Base-by-base conservation (phyloP, 2,797 vertebrate genomes). In the Phoxinus dragarum region DNA sequence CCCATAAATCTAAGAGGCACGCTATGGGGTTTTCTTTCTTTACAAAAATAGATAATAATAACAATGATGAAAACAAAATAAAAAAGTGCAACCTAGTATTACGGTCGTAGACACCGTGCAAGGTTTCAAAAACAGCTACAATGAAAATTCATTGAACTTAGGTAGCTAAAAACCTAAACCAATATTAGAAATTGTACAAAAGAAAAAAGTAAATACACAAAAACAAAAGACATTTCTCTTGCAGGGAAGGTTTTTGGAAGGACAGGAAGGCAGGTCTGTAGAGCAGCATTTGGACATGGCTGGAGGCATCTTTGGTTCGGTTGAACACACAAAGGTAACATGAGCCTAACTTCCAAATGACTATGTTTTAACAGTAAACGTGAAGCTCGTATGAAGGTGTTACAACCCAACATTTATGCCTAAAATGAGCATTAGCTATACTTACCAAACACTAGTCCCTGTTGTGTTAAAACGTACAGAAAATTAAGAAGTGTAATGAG, bases 1-100 rank as follows among this genome's bases (percentile, higher is more conserved):
- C 97, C 96, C 97, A 98, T 97, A 97, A 97, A 97, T 98, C 94
- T 97, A 97, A 98, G 97, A 99, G 98, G 98, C 98, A 99, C 98
- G 97, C 97, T 96, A 96, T 96, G 91, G 95, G 97, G 97, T 96
- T 97, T 95, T 97, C 94, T 92, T 90, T 93, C 93, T 94, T 94
- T 89, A 94, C 92, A 93, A 90, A 89, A 94, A 94, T 91, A 94
- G 72, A 95, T 93, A 96, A 93, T 93, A 96, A 93, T 92, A 95
- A 95, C 94, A 96, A 93, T 78, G 92, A 92, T 88, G 91, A 94
- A 97, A 95, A 91, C 91, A 95, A 96, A 94, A 93, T 95, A 94
- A 93, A 94, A 73, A 88, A 90, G 88, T 90, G 94, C 97, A 96
- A 97, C 96, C 95, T 94, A 92, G 95, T 94, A 95, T 96, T 95